A percentile compares a stretch with the other conserved stretches of the same genome.
Evolutionary conservation across 2,113 vertebrate genomes (phyloP).

Genomic region (Neodon shergylaensis): DNA sequence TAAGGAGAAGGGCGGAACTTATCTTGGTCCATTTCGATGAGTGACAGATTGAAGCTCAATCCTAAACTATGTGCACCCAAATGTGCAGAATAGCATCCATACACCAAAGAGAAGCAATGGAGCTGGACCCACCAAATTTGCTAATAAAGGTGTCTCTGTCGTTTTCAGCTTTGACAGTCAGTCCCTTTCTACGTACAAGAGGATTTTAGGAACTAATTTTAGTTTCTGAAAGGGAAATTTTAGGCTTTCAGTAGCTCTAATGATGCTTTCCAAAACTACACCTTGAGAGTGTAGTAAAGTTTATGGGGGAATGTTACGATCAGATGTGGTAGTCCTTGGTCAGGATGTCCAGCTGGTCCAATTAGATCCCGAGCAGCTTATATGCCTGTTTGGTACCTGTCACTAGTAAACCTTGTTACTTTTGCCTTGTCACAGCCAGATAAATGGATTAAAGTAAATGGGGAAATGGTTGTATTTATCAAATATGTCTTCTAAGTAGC

Average conservation of each 20-base stretch:
- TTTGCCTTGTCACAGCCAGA: background rate
- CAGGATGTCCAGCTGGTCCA: background rate
- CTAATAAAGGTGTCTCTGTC: background rate
- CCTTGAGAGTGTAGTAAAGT: background rate
- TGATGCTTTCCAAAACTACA: background rate
- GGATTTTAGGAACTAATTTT: background rate
- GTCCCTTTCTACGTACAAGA: background rate
- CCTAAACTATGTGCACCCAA: background rate
- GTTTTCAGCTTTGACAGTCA: background rate
- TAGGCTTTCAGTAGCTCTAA: background rate
- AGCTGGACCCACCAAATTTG: background rate
- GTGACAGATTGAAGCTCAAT: background rate
- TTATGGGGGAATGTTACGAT: too few species aligned
- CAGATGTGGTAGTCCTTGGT: too few species aligned
- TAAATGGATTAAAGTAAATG: background rate
- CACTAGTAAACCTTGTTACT: background rate
- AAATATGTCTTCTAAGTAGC: background rate
- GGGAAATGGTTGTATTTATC: background rate
- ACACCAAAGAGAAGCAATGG: background rate
- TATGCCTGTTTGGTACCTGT: background rate
- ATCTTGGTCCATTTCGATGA: background rate
- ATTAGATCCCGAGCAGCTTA: background rate
- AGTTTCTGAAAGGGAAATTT: background rate
- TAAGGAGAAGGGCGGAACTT: background rate
- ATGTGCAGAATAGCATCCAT: background rate